These are phyloP conservation scores for Hyppa rectilinea DNA, from an alignment of 2,888 invertebrate genomes.

Conservation along the genomic window DNA sequence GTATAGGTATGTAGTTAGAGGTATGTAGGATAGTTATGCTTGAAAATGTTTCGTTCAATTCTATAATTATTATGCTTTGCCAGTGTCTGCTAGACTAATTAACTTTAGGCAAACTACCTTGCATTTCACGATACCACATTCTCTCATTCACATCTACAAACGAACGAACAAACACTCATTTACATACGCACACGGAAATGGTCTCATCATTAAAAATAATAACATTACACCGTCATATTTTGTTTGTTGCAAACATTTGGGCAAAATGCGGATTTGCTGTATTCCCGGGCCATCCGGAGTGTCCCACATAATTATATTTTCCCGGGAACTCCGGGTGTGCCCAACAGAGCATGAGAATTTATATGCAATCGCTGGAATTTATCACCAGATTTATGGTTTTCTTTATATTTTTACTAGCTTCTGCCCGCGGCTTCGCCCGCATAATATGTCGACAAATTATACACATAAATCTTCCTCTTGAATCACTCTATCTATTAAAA, in stretches of 20 bases:
- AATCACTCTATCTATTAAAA: no score
- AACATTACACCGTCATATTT: constrained; percentile 25
- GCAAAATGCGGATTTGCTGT: constrained; percentile 26
- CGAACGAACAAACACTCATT: constrained; percentile 1
- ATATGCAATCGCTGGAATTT: constrained; percentile 57
- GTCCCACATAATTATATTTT: constrained; percentile 57
- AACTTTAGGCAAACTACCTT: background rate
- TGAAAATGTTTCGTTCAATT: background rate
- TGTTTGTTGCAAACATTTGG: constrained; percentile 41
- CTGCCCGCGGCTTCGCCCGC: no score
- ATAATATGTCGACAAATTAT: no score
- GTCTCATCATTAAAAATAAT: constrained; percentile 36
- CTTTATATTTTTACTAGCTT: constrained; percentile 33
- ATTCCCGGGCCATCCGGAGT: constrained; percentile 12
- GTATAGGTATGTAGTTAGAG: no score
- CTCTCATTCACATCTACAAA: background rate
- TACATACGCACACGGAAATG: background rate
- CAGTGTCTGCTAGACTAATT: constrained; percentile 9
- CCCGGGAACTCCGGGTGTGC: constrained; percentile 18
- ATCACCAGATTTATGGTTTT: constrained; percentile 48
- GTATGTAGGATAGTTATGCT: no score
- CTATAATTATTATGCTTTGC: background rate
- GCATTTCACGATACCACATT: constrained; percentile 21
- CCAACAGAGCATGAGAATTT: constrained; percentile 56
- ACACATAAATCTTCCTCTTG: no score